Conservation (phyloP, 1,140 invertebrate genomes). For the Dreissena rostriformis region DNA sequence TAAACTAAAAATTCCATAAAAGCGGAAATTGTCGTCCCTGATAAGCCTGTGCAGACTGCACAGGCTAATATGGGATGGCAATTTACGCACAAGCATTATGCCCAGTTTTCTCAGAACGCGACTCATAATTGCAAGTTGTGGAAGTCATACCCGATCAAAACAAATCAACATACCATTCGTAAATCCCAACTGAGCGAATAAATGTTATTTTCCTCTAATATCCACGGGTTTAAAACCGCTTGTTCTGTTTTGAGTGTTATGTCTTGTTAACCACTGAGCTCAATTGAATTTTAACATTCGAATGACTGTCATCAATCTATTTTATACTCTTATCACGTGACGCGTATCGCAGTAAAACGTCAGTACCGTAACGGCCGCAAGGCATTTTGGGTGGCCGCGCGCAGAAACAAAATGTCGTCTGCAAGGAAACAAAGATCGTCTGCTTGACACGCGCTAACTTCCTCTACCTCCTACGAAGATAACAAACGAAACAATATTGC, state of each 20-base stretch:
- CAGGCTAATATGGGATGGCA: too few species aligned
- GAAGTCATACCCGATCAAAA: too few species aligned
- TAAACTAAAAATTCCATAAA: too few species aligned
- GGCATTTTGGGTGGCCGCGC: slow-evolving; percentile 35
- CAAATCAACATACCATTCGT: too few species aligned
- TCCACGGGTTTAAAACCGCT: too few species aligned
- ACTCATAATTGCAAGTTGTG: too few species aligned
- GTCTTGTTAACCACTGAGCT: not conserved
- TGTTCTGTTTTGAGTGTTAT: not conserved
- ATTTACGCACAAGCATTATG: too few species aligned
- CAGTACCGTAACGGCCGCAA: slow-evolving; percentile 40
- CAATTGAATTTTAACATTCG: slow-evolving; percentile 1
- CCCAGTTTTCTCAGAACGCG: too few species aligned
- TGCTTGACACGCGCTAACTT: slow-evolving; percentile 40
- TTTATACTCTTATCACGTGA: slow-evolving; percentile 48
- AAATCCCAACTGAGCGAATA: too few species aligned
- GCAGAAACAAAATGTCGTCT: slow-evolving; percentile 37
- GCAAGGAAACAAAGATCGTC: slow-evolving; percentile 17
- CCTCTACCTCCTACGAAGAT: slow-evolving; percentile 7
- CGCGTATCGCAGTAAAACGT: slow-evolving; percentile 20
- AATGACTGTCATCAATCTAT: slow-evolving; percentile 10
- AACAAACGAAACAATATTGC: not conserved
- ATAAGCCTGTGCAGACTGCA: too few species aligned
- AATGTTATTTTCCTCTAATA: too few species aligned
- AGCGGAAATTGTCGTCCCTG: too few species aligned